Conservation (phyloP, 2,113 vertebrate species). For the Vanacampus margaritifer region DNA sequence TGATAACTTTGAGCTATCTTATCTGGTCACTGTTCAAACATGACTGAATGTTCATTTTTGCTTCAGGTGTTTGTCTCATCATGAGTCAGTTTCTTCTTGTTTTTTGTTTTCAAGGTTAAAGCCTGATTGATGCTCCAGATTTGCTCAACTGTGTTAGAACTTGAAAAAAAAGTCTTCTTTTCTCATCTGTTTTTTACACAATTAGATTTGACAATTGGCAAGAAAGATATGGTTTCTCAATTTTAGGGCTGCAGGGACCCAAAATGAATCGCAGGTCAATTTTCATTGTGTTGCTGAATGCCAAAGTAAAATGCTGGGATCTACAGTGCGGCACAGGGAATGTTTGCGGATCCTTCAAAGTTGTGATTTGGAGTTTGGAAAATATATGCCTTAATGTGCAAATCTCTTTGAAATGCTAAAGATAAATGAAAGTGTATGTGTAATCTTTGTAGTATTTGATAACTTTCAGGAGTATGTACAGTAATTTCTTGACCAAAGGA, state of each 20-base stretch:
- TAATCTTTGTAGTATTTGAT: no score
- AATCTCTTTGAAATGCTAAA: no score
- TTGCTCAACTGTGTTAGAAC: slow-evolving; percentile 12
- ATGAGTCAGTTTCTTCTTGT: slow-evolving; percentile 52
- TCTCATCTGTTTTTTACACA: slow-evolving; percentile 10
- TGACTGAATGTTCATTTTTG: slow-evolving; percentile 62
- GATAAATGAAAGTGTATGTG: no score
- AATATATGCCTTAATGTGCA: no score
- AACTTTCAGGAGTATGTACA: no score
- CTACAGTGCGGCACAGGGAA: not conserved
- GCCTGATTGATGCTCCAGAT: slow-evolving; percentile 47
- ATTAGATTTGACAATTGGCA: not conserved
- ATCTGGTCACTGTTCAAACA: slow-evolving; percentile 72
- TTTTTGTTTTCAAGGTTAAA: slow-evolving; percentile 69
- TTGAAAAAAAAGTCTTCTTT: slow-evolving; percentile 8
- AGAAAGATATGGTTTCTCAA: not conserved
- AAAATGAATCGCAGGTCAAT: not conserved
- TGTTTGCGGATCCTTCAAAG: slow-evolving; percentile 5
- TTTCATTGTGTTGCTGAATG: not conserved
- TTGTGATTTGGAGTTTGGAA: not conserved
- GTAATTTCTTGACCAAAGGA: no score
- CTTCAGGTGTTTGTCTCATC: slow-evolving; percentile 65
- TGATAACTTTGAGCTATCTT: slow-evolving; percentile 74
- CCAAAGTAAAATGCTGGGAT: not conserved
- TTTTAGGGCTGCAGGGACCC: not conserved